Evolutionary conservation across 2,888 invertebrate genomes (phyloP), one percentile per base, ranked within the genome.

Genomic region (Scrobipalpa costella): DNA sequence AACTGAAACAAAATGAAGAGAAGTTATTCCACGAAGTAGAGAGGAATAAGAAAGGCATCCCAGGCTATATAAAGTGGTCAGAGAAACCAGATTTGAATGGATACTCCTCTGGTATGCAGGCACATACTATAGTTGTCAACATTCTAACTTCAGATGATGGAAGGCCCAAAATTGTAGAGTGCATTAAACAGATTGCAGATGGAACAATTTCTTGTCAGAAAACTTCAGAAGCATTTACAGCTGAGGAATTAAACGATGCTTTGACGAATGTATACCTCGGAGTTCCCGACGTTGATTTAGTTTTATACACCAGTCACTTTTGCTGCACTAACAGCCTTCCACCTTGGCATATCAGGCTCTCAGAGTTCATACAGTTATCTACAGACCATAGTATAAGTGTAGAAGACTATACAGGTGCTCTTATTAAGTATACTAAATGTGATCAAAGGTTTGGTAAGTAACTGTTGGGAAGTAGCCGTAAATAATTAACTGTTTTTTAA

Each of bases 311-410:
- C 75, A 95, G 95, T 33, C 85, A 92, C 11, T 80, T 92, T 50
- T 94, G 95, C 74, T 93, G 94, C 72, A 94, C 95, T 21, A 93
- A 93, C 78, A 97, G 97, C 15, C 93, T 96, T 77, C 89, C 97
- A 66, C 98, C 98, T 5, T 98, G 98, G 98, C 97, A 97, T 78
- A 94, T 95, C 72, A 93, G 96, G 77, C 92, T 97, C 62, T 95
- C 97, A 61, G 97, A 97, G 90, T 97, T 98, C 86, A 92, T 96
- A 92, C 94, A 93, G 79, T 78, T 95, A 73, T 92, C 93, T 67
- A 79, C 92, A 73, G 93, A 94, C 76, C 90, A 92, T 76, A 90
- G 87, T 79, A 73, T 95, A 75, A 88, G 86, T 74, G 90, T 93
- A 69, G 83, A 92, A 61, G 90, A 91, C 69, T 96, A 95, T 85